phyloP scores from a whole-genome alignment of 2,888 invertebrate species.

The Torymus texanus region DNA sequence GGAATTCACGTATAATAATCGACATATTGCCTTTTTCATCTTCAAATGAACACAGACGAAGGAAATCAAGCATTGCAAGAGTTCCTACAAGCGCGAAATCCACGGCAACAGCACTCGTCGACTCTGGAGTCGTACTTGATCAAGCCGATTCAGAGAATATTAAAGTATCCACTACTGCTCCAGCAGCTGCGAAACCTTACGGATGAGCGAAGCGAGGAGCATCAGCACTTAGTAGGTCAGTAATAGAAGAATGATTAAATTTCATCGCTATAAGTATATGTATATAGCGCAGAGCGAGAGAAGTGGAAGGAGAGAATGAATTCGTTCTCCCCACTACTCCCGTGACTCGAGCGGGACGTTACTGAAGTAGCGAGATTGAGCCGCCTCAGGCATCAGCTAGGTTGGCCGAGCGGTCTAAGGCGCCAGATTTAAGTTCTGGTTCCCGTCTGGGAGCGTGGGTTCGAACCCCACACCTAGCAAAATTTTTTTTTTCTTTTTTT shows the following conservation, averaged over 20 bases:
- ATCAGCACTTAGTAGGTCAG: constrained; percentile 93
- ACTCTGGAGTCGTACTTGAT: constrained; percentile 98
- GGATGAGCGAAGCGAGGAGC: constrained; percentile 94
- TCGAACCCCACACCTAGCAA: constrained; percentile 83
- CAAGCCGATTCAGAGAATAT: constrained; percentile 98
- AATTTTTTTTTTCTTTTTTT: constrained; percentile 66
- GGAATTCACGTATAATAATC: too few relatives aligned
- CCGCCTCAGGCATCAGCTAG: constrained; percentile 73
- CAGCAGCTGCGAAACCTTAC: constrained; percentile 96
- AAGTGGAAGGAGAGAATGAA: neutral
- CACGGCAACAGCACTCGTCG: constrained; percentile 96
- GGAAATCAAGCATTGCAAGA: constrained; percentile 97
- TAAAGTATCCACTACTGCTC: constrained; percentile 96
- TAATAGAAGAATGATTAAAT: constrained; percentile 45
- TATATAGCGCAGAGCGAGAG: neutral
- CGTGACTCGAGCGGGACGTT: too few relatives aligned
- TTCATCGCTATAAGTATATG: neutral
- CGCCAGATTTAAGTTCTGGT: constrained; percentile 84
- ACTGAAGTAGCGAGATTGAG: neutral
- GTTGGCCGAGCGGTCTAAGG: constrained; percentile 84
- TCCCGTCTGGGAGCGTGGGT: constrained; percentile 82
- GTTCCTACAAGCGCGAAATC: constrained; percentile 95
- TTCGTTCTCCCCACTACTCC: neutral
- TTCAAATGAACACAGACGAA: constrained; percentile 81
- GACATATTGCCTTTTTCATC: neutral